Evolutionary conservation across 1,140 invertebrate species (phyloP).

Genomic region (Caenorhabditis remanei): DNA sequence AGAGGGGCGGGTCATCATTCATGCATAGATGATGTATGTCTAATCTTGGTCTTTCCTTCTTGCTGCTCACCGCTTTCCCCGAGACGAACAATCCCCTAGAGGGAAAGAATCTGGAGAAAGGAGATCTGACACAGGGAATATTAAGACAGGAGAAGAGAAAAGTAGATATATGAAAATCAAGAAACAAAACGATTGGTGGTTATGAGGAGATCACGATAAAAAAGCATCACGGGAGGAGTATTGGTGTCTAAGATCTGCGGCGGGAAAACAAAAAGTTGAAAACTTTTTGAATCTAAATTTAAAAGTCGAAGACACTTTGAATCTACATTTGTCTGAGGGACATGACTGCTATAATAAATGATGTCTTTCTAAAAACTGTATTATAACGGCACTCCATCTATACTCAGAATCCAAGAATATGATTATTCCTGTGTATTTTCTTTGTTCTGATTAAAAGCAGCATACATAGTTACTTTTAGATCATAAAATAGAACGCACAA

Average conservation of each 20-base stretch:
- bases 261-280: not conserved
- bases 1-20: constrained; percentile 2
- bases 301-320: not conserved
- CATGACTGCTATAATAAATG: too few species aligned
- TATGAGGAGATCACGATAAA: not conserved
- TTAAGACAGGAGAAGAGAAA: not conserved
- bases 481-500: too few species aligned
- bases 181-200: not conserved
- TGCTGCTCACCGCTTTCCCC: too few species aligned
- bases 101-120: not conserved
- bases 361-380: too few species aligned
- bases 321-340: not conserved
- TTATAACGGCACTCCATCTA: too few species aligned
- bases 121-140: not conserved
- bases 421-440: too few species aligned
- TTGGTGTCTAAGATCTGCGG: not conserved
- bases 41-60: not conserved
- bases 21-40: constrained; percentile 24
- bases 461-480: too few species aligned
- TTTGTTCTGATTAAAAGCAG: too few species aligned
- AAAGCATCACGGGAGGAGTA: not conserved
- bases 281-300: not conserved
- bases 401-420: too few species aligned
- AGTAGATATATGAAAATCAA: not conserved
- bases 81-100: not conserved